Conservation (phyloP, 2,113 vertebrate genomes). For the Psephotus haematonotus region DNA sequence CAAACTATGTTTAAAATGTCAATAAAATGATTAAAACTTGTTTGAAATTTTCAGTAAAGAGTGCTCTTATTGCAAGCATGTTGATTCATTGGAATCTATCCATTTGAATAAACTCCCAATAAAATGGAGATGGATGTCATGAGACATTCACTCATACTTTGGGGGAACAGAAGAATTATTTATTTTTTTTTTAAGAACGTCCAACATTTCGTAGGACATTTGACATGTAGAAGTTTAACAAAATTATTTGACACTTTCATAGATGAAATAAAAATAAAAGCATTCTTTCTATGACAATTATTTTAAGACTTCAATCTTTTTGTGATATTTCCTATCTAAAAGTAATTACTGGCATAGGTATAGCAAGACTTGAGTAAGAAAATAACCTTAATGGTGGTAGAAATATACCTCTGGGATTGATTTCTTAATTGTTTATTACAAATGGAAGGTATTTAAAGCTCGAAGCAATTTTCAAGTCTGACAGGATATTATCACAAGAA, state of each 20-base stretch:
- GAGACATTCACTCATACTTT: not conserved
- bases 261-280: not conserved
- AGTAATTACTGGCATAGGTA: not conserved
- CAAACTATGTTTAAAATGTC: not conserved
- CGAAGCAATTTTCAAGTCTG: not conserved
- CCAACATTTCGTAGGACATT: not conserved
- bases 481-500: not conserved
- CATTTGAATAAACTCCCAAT: not conserved
- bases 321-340: not conserved
- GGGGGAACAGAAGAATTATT: not conserved
- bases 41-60: not conserved
- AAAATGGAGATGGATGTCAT: not conserved
- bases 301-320: not conserved
- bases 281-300: not conserved
- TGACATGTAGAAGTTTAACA: not conserved
- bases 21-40: not conserved
- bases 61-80: not conserved
- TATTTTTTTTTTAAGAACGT: not conserved
- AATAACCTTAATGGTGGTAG: not conserved
- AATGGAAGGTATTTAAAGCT: not conserved
- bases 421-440: not conserved
- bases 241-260: not conserved
- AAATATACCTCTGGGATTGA: not conserved
- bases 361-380: not conserved
- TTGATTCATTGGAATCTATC: not conserved